These are phyloP conservation scores for Podarcis lilfordi DNA, from an alignment of 2,797 vertebrate genomes.

Conservation along the genomic window DNA sequence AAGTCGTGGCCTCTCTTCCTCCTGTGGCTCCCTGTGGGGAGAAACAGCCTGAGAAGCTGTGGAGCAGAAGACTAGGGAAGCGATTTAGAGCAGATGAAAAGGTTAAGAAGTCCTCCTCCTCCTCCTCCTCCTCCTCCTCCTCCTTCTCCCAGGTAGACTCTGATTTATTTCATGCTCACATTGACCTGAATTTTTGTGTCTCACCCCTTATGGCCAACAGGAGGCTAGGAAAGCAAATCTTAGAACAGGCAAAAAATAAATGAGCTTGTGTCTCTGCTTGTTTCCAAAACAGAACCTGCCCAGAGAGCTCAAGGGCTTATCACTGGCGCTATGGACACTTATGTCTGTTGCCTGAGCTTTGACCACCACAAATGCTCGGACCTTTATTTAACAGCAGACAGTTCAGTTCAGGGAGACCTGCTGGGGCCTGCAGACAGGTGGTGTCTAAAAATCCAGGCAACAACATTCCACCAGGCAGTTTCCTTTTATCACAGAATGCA, in stretches of 20 bases:
- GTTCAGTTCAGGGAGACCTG: neutral
- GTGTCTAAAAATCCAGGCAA: constrained; percentile 1
- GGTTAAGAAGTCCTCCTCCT: neutral
- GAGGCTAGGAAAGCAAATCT: constrained; percentile 35
- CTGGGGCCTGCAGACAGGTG: neutral
- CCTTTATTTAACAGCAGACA: constrained; percentile 7
- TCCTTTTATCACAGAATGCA: neutral
- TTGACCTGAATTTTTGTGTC: neutral
- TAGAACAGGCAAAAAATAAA: constrained; percentile 40
- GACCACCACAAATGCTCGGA: neutral
- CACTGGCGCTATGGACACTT: neutral
- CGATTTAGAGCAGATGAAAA: neutral
- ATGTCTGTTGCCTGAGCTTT: constrained; percentile 50
- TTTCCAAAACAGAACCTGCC: neutral
- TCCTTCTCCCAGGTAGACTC: too few species aligned
- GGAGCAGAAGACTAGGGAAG: neutral
- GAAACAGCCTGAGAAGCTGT: too few species aligned
- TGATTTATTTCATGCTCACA: too few species aligned
- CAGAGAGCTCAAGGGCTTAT: neutral
- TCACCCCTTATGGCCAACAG: too few species aligned
- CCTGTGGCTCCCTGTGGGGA: too few species aligned
- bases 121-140: neutral
- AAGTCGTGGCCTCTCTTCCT: neutral
- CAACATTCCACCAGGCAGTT: neutral
- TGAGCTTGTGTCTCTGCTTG: rapidly evolving